Evolutionary conservation across 2,888 invertebrate genomes (phyloP).

Genomic region (Liopterus haemorrhoidalis): DNA sequence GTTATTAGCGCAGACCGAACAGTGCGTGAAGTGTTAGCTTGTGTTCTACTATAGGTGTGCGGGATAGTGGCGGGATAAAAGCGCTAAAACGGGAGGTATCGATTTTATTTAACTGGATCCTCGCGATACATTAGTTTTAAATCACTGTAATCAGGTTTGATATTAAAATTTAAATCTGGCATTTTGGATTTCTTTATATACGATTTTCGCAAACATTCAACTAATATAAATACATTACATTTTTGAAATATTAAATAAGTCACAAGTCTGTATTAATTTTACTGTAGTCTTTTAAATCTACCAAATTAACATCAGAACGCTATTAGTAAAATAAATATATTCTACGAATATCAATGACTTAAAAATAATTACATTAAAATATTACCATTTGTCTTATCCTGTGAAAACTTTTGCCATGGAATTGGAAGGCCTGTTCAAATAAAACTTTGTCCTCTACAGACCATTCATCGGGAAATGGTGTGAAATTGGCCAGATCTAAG

Average conservation of each 20-base stretch:
- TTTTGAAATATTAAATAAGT: conserved; percentile 7
- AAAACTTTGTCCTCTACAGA: conserved; percentile 95
- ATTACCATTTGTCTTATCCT: conserved; percentile 94
- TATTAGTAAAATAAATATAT: not conserved
- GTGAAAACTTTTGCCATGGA: conserved; percentile 97
- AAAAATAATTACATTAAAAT: conserved; percentile 13
- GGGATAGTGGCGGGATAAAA: too few species aligned
- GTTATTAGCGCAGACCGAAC: too few species aligned
- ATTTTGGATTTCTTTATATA: too few species aligned
- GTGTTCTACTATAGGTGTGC: too few species aligned
- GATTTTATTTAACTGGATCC: too few species aligned
- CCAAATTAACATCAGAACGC: conserved; percentile 3
- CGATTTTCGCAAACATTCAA: conserved; percentile 1
- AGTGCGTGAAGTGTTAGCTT: too few species aligned
- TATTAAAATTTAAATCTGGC: too few species aligned
- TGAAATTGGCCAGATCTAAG: conserved; percentile 90
- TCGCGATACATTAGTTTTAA: too few species aligned
- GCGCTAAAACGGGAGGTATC: too few species aligned
- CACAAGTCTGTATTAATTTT: too few species aligned
- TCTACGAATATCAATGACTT: not conserved
- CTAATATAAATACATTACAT: not conserved
- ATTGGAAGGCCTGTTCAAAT: conserved; percentile 97
- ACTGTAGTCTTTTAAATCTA: too few species aligned
- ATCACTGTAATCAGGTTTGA: too few species aligned
- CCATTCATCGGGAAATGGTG: conserved; percentile 98